These are phyloP conservation scores for Centrocercus urophasianus DNA, from an alignment of 2,113 vertebrate genomes.

Conservation along the genomic window DNA sequence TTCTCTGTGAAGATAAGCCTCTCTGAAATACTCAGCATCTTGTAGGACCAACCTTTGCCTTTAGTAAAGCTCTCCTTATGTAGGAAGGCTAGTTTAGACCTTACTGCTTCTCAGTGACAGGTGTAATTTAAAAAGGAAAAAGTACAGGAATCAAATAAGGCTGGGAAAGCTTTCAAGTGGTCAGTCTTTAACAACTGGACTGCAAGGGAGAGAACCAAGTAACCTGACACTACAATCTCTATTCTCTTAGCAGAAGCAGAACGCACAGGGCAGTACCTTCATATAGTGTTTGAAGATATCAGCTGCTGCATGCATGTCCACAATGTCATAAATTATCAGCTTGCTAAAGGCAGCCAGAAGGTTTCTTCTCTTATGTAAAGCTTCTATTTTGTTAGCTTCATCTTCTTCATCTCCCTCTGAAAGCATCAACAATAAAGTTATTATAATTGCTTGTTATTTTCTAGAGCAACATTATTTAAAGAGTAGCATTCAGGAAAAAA, in stretches of 20 bases:
- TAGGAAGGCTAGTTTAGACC: background rate
- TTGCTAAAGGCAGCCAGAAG: conserved; percentile 97
- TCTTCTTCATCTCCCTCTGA: conserved; percentile 98
- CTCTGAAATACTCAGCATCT: background rate
- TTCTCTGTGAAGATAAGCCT: background rate
- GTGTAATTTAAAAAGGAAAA: background rate
- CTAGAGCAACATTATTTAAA: background rate
- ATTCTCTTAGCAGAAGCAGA: background rate
- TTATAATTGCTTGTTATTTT: background rate
- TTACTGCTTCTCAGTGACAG: background rate
- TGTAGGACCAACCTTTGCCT: background rate
- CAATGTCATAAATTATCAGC: conserved; percentile 98
- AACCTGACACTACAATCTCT: background rate
- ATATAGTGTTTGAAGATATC: conserved; percentile 99
- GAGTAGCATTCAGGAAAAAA: background rate
- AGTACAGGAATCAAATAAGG: background rate
- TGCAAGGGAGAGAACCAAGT: background rate
- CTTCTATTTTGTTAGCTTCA: conserved; percentile 99
- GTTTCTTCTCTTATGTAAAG: conserved; percentile 98
- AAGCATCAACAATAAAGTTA: conserved; percentile 7
- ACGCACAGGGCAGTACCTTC: conserved; percentile 85
- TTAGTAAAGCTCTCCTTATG: background rate
- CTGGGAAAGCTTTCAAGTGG: background rate
- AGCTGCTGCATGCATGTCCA: conserved; percentile 98
- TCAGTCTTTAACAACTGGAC: background rate